A percentile compares a stretch with the other conserved stretches of the same genome.
Evolutionary conservation across 1,140 invertebrate genomes (phyloP).

Genomic region (Temnothorax curvispinosus): DNA sequence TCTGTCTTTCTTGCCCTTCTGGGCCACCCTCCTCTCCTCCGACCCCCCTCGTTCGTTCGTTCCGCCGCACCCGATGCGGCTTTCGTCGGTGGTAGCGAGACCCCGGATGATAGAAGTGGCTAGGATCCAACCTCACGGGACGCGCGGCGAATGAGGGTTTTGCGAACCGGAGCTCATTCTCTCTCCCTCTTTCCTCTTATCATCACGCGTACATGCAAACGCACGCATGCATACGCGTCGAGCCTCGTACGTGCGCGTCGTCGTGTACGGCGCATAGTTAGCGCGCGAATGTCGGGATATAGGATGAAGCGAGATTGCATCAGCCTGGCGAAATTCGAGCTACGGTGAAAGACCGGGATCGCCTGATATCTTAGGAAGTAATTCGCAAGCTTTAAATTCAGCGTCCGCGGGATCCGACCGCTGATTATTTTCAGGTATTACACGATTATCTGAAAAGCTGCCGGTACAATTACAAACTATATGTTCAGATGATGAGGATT

Average conservation of each 20-base stretch:
- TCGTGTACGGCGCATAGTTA: slow-evolving; percentile 48
- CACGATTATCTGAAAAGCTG: slow-evolving; percentile 18
- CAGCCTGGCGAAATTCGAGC: not conserved
- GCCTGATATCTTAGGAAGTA: slow-evolving; percentile 45
- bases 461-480: not conserved
- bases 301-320: slow-evolving; percentile 14
- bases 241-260: not conserved
- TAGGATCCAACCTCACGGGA: slow-evolving; percentile 76
- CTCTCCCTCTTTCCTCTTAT: not conserved
- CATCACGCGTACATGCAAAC: slow-evolving; percentile 42
- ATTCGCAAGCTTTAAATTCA: slow-evolving; percentile 45
- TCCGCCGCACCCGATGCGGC: slow-evolving; percentile 46
- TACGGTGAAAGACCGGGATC: slow-evolving; percentile 1
- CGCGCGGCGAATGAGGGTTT: slow-evolving; percentile 69
- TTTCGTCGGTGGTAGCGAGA: slow-evolving; percentile 60
- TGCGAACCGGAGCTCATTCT: slow-evolving; percentile 45
- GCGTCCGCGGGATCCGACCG: not conserved
- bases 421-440: slow-evolving; percentile 44
- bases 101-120: slow-evolving; percentile 74
- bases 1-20: slow-evolving; percentile 39
- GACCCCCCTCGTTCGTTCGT: slow-evolving; percentile 5
- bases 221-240: slow-evolving; percentile 7
- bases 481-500: slow-evolving; percentile 17
- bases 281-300: slow-evolving; percentile 47
- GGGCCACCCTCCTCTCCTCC: not conserved